Base-by-base conservation (phyloP, 2,797 vertebrate genomes). In the Bufotes viridis region DNA sequence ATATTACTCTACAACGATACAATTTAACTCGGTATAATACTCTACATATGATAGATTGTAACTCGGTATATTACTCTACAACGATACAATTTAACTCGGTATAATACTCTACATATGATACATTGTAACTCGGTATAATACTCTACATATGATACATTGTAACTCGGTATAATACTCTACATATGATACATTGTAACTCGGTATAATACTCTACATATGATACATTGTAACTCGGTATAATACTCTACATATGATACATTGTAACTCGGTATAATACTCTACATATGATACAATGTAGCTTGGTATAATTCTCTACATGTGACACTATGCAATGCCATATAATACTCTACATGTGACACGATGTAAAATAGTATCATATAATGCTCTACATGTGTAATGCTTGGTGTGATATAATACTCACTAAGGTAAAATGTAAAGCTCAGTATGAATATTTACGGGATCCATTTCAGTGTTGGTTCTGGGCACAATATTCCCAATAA, bases 91-190 rank as follows among this genome's bases (percentile, higher is more conserved):
- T 2, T 24, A 8, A 24, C n/a, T 11, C 63, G 24, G 63, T 70
- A 42, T 72, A 42, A 26, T 69, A 72, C 69, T 72, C 29, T 29
- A 24, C 29, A 72, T 18, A 3, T 72, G 29, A 72, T n/a, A n/a
- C 69, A 72, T 18, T 29, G 17, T 72, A 18, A 72, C n/a, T 69
- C n/a, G 11, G 63, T 69, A 72, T 72, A 72, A 72, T 72, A 72
- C 29, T 72, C 29, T 29, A 4, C 15, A 29, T 15, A 17, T 29
- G 65, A 34, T 17, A 70, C 26, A 15, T 18, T 69, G 17, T 34
- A 34, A 72, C 15, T 2, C 69, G 7, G 22, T 63, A 70, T 72
- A 72, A 72, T 72, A 72, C 69, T 72, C 69, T 29, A 24, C 29
- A 42, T 18, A 10, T 72, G 67, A 69, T n/a, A n/a, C 67, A 26